Percentiles rank a stretch among this genome's conserved stretches.
Evolutionary conservation across 2,888 invertebrate genomes (phyloP).

Genomic region (Rhodophaea formosa): DNA sequence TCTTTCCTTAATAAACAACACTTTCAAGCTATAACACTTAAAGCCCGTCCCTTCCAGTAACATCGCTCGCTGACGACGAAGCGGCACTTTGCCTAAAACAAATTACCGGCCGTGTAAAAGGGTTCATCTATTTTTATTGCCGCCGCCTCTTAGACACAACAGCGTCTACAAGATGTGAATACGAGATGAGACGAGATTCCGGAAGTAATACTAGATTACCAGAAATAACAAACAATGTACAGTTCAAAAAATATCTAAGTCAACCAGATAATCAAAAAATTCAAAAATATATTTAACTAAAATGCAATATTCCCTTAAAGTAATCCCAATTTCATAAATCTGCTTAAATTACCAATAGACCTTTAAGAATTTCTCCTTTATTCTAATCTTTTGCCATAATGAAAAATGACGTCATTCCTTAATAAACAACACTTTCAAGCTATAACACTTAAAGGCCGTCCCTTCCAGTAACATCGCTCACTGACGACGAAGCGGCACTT

Average conservation of each 20-base stretch:
- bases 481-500: slow-evolving; percentile 37
- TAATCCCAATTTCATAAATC: too few species aligned
- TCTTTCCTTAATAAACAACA: background rate
- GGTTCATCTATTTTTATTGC: slow-evolving; percentile 55
- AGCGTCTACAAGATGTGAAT: slow-evolving; percentile 36
- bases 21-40: background rate
- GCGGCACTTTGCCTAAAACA: slow-evolving; percentile 54
- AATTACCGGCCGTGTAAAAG: slow-evolving; percentile 48
- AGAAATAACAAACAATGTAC: too few species aligned
- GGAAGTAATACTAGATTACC: too few species aligned
- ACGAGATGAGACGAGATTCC: slow-evolving; percentile 28
- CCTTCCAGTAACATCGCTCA: slow-evolving; percentile 18
- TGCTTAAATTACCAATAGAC: too few species aligned
- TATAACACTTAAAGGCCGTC: background rate
- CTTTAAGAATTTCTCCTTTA: background rate
- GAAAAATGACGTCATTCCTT: background rate
- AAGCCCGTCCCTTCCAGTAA: slow-evolving; percentile 11
- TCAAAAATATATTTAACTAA: too few species aligned
- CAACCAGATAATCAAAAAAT: too few species aligned
- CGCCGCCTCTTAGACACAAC: slow-evolving; percentile 24
- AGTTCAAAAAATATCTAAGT: background rate
- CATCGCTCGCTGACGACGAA: slow-evolving; percentile 14
- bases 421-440: background rate
- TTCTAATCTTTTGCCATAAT: background rate
- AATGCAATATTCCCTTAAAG: too few species aligned